Evolutionary conservation across 2,888 invertebrate genomes (phyloP), one percentile per base, ranked within the genome.

Genomic region (Polyommatus icarus): DNA sequence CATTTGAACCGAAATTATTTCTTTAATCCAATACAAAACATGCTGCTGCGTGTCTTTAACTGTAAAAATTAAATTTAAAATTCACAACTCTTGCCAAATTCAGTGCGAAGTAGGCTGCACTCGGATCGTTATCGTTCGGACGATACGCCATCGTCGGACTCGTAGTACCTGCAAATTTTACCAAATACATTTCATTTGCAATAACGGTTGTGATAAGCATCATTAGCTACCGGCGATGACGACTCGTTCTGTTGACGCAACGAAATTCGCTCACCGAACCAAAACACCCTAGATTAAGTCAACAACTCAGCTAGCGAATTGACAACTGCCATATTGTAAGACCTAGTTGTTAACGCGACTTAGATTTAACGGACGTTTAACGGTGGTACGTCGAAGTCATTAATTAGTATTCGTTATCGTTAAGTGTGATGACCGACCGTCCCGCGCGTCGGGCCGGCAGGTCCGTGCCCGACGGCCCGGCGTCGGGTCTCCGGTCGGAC

Each of bases 291-390:
- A 85, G 84, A 81, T 79, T 82, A 83, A 87, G 85, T 84, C 82
- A 86, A 88, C 91, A 92, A 92, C 91, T 89, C 91, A 91, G 93
- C 93, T 94, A 94, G 92, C 92, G 88, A 91, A 90, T 90, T 90
- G 91, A 92, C 90, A 91, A 94, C 94, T 93, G 94, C 94, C 94
- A 94, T 94, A 94, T 89, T 90, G 89, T 94, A 93, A 93, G 92
- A 91, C 87, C 85, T 92, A 92, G 89, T 84, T 87, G 83, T 89
- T 88, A 88, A 85, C 85, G 86, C 87, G 88, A 87, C 87, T 87
- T 90, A 89, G 87, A 82, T 85, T 78, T 78, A 79, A 79, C 77
- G 77, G 75, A 79, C 78, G 82, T 61, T 84, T 85, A 85, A 82
- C 81, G 80, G 81, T 91, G 88, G 88, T 92, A 92, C 92, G 91